Evolutionary conservation across 2,113 vertebrate genomes (phyloP).

Genomic region (Amblyornis subalaris): DNA sequence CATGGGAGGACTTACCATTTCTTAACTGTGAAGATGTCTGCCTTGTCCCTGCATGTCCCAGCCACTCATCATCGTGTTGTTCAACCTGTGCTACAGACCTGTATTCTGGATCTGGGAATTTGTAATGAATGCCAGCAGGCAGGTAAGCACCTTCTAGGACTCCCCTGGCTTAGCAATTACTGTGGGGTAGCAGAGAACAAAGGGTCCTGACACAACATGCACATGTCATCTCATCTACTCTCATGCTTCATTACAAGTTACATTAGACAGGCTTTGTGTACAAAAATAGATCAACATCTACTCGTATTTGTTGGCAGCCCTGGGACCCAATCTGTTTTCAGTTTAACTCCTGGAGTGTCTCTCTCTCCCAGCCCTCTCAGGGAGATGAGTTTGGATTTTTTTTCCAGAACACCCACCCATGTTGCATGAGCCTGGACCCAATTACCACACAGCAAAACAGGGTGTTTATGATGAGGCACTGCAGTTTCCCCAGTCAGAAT

Average conservation of each 20-base stretch:
- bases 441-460: accelerated
- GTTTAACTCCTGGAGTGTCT: background rate
- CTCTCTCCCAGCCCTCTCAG: background rate
- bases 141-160: background rate
- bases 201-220: accelerated
- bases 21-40: background rate
- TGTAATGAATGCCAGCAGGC: background rate
- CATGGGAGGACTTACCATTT: background rate
- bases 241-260: background rate
- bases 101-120: background rate
- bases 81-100: background rate
- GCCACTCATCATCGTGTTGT: background rate
- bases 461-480: background rate
- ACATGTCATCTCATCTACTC: background rate
- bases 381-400: background rate
- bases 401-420: background rate
- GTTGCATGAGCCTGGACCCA: background rate
- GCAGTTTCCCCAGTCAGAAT: background rate
- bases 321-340: background rate
- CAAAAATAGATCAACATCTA: background rate
- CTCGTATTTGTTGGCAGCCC: accelerated
- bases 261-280: background rate
- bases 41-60: background rate
- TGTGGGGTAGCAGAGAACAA: background rate
- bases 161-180: background rate